Percentiles rank a stretch among this genome's conserved stretches.
These are phyloP conservation scores for Eilema griseolum DNA, from an alignment of 2,888 invertebrate genomes.

Conservation along the genomic window DNA sequence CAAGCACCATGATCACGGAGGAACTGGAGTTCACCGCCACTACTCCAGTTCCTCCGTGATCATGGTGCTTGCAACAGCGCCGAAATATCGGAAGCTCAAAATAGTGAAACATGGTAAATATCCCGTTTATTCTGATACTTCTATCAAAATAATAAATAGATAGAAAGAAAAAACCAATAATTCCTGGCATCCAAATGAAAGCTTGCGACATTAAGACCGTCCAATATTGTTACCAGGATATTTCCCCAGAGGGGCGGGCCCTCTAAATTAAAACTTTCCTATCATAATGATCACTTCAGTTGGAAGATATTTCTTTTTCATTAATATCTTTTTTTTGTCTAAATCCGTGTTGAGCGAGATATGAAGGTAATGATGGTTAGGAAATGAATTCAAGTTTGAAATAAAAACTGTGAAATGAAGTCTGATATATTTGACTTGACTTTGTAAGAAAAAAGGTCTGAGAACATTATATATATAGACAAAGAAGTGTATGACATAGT, in stretches of 20 bases:
- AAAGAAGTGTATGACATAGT: no score
- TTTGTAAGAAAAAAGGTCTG: background rate
- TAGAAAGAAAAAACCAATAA: constrained; percentile 28
- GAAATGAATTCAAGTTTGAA: constrained; percentile 2
- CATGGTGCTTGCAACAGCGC: no score
- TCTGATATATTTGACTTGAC: background rate
- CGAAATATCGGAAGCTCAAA: no score
- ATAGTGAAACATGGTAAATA: no score
- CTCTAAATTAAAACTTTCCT: constrained; percentile 50
- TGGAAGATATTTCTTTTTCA: constrained; percentile 27
- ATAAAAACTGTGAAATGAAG: constrained; percentile 3
- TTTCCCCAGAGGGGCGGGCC: constrained; percentile 43
- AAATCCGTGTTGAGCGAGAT: constrained; percentile 22
- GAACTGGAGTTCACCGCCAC: no score
- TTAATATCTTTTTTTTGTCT: constrained; percentile 43
- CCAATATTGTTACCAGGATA: constrained; percentile 38
- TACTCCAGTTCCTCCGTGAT: no score
- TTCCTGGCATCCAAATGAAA: constrained; percentile 24
- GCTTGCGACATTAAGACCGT: constrained; percentile 36
- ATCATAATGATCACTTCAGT: constrained; percentile 43
- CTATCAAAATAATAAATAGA: constrained; percentile 10
- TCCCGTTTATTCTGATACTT: no score
- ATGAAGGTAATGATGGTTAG: constrained; percentile 19
- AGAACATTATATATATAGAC: background rate
- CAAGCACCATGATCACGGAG: no score